A percentile compares a stretch with the other conserved stretches of the same genome.
These are phyloP conservation scores for Triplophysa yarkandensis DNA, from an alignment of 2,797 vertebrate genomes.

Conservation along the genomic window DNA sequence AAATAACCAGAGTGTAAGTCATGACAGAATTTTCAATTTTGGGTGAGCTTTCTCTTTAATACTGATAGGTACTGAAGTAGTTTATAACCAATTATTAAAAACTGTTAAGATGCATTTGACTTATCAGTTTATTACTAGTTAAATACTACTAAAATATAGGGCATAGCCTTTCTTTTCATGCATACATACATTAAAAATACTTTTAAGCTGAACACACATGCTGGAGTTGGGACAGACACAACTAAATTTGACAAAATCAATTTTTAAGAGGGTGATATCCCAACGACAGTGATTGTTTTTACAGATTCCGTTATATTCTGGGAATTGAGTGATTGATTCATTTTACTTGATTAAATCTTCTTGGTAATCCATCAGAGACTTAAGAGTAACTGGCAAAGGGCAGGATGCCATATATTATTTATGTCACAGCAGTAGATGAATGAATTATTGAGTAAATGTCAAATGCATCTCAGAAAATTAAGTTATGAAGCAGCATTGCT, in stretches of 20 bases:
- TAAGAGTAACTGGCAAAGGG: slow-evolving; percentile 8
- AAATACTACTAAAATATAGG: no score
- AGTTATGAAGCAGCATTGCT: not conserved
- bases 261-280: slow-evolving; percentile 13
- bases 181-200: no score
- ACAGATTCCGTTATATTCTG: slow-evolving; percentile 9
- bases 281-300: slow-evolving; percentile 17
- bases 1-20: no score
- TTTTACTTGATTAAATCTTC: slow-evolving; percentile 21
- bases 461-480: slow-evolving; percentile 4
- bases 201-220: not conserved
- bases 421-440: slow-evolving; percentile 31
- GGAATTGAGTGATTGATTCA: not conserved
- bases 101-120: no score
- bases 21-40: no score
- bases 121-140: no score
- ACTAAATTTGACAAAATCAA: slow-evolving; percentile 33
- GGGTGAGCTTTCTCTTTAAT: no score
- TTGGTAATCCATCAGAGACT: not conserved
- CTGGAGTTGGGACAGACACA: slow-evolving; percentile 2
- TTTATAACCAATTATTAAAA: no score
- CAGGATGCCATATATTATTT: slow-evolving; percentile 19
- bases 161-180: no score
- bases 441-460: slow-evolving; percentile 38
- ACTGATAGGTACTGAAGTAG: no score